These are phyloP conservation scores for Hylomyscus alleni DNA, from an alignment of 2,797 vertebrate species.

Conservation along the genomic window DNA sequence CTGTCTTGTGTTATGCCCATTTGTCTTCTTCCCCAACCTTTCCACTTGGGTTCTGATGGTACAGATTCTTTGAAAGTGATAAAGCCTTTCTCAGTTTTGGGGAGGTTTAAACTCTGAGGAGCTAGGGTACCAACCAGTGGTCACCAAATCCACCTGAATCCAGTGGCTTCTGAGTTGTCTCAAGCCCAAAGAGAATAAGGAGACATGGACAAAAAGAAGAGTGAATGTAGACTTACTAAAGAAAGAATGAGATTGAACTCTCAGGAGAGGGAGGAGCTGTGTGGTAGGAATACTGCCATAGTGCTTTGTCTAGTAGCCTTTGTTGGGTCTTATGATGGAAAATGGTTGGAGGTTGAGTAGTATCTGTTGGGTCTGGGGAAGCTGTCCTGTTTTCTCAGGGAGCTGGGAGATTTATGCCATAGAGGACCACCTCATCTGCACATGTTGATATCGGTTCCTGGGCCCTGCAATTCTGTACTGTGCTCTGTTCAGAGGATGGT, in stretches of 20 bases:
- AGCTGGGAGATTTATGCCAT: not conserved
- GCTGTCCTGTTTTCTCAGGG: not conserved
- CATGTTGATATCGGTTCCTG: not conserved
- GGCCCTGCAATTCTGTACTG: not conserved
- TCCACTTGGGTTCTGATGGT: not conserved
- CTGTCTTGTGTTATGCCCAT: not conserved
- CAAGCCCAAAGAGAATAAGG: not conserved
- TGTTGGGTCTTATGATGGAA: not conserved
- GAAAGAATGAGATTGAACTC: not conserved
- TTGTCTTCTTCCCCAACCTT: not conserved
- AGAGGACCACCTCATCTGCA: not conserved
- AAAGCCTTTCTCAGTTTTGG: not conserved
- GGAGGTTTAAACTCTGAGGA: not conserved
- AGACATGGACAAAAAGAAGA: not conserved
- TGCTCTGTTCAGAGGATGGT: not conserved
- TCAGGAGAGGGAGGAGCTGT: too few species aligned
- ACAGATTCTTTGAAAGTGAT: not conserved
- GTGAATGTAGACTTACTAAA: not conserved
- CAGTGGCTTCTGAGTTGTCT: not conserved
- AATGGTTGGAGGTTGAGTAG: not conserved
- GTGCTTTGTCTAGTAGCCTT: not conserved
- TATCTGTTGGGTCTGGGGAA: not conserved
- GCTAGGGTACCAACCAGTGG: not conserved
- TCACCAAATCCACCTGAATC: not conserved
- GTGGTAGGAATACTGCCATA: too few species aligned